These are phyloP conservation scores for Orgyia antiqua DNA, from an alignment of 2,888 invertebrate species.

Conservation along the genomic window DNA sequence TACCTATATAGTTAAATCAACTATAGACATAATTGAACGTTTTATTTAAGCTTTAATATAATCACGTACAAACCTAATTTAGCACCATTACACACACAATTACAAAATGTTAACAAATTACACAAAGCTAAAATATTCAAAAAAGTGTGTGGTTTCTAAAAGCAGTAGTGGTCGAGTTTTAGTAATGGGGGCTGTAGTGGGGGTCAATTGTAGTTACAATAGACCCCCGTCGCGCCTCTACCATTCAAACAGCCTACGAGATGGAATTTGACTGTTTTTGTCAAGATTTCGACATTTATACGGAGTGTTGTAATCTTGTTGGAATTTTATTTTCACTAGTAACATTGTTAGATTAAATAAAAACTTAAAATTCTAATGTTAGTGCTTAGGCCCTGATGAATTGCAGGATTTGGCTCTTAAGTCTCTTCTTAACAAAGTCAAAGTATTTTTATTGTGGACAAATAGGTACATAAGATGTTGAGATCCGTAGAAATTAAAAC, in stretches of 20 bases:
- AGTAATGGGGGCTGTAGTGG: slow-evolving; percentile 23
- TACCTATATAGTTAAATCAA: no score
- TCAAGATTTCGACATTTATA: slow-evolving; percentile 24
- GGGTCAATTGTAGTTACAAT: slow-evolving; percentile 35
- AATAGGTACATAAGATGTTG: no score
- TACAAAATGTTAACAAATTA: neutral
- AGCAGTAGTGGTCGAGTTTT: slow-evolving; percentile 7
- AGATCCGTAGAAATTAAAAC: no score
- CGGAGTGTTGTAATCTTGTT: slow-evolving; percentile 19
- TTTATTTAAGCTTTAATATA: slow-evolving; percentile 1
- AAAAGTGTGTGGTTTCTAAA: slow-evolving; percentile 15
- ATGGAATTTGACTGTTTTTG: slow-evolving; percentile 37
- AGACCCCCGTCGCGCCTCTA: slow-evolving; percentile 32
- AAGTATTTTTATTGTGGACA: no score
- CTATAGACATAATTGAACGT: no score
- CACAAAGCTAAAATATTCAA: slow-evolving; percentile 16
- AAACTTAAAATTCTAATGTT: no score
- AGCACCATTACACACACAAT: slow-evolving; percentile 4
- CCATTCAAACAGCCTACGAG: slow-evolving; percentile 43
- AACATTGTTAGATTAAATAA: no score
- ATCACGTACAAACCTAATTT: slow-evolving; percentile 1
- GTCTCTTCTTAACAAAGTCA: no score
- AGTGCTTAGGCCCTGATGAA: no score
- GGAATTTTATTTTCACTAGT: no score
- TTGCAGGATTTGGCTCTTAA: no score